A percentile compares a stretch with the other conserved stretches of the same genome.
Evolutionary conservation across 2,113 vertebrate genomes (phyloP).

Genomic region (Jacana jacana): DNA sequence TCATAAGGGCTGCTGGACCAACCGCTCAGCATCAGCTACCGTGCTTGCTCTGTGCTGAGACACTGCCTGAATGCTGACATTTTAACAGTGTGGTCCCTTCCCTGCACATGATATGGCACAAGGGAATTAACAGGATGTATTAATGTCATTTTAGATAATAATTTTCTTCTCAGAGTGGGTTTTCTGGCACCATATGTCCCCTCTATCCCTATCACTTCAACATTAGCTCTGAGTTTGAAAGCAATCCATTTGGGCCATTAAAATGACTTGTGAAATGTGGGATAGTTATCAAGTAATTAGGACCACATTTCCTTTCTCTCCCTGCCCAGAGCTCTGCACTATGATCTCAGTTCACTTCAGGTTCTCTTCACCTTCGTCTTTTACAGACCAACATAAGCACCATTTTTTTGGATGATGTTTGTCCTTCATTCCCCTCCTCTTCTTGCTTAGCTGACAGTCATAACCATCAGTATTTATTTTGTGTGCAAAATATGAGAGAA

Average conservation of each 20-base stretch:
- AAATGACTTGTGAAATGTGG: constrained; percentile 49
- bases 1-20: not conserved
- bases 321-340: not conserved
- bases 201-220: not conserved
- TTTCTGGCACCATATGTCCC: constrained; percentile 34
- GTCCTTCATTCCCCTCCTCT: not conserved
- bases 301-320: constrained; percentile 42
- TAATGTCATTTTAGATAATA: constrained; percentile 54
- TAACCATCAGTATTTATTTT: not conserved
- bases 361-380: not conserved
- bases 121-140: constrained; percentile 46
- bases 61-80: constrained; percentile 10
- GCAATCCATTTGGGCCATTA: constrained; percentile 35
- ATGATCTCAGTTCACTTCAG: not conserved
- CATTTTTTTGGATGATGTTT: not conserved
- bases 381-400: fast-evolving
- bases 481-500: fast-evolving
- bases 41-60: not conserved
- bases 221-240: constrained; percentile 14
- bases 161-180: constrained; percentile 9
- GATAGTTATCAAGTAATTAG: constrained; percentile 53
- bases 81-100: not conserved
- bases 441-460: not conserved
- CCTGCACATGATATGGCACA: not conserved
- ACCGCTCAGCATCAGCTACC: not conserved